Base-by-base conservation (phyloP, 2,888 invertebrate genomes). In the Lepetodrilus schrolli region DNA sequence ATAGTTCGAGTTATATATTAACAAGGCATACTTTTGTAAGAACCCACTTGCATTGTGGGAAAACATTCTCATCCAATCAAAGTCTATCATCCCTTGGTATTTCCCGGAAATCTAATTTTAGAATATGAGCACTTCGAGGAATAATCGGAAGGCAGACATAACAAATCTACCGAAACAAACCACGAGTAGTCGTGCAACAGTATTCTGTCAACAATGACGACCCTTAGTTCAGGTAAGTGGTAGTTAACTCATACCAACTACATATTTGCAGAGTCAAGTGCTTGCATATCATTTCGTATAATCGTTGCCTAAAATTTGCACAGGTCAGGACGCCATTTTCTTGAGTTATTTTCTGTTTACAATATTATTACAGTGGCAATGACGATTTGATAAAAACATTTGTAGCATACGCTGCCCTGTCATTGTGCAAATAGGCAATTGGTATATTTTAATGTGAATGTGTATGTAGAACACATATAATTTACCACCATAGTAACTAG, bases 71-170 rank as follows among this genome's bases (percentile, higher is more conserved):
- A 34, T 30, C 58, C 58, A 58, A 58, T 58, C 58, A 58, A 34
- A 58, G 17, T 10, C n/a, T 26, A 13, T 10, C 23, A 26, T 34
- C 30, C 34, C 30, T 58, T 58, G 74, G 73, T 76, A 51, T 38
- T 80, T 78, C 79, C 79, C 79, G 72, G 78, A 76, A 76, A 51
- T 70, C 78, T 81, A 79, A 72, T 71, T 73, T 70, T 81, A 82
- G 81, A 68, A 78, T 65, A 76, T 81, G 76, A 81, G 79, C 76
- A 78, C 65, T 36, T 20, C 48, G 17, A 34, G 65, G 43, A 65
- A 51, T 30, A 43, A 17, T 34, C 26, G 58, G 58, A 58, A 58
- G 58, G 58, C 34, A n/a, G 26, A n/a, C 58, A 4, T 10, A 13
- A 3, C 17, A 17, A 58, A 13, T 2, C 17, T 13, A 34, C 13